phyloP scores from a whole-genome alignment of 2,113 vertebrate genomes.

The Gymnorhina tibicen region DNA sequence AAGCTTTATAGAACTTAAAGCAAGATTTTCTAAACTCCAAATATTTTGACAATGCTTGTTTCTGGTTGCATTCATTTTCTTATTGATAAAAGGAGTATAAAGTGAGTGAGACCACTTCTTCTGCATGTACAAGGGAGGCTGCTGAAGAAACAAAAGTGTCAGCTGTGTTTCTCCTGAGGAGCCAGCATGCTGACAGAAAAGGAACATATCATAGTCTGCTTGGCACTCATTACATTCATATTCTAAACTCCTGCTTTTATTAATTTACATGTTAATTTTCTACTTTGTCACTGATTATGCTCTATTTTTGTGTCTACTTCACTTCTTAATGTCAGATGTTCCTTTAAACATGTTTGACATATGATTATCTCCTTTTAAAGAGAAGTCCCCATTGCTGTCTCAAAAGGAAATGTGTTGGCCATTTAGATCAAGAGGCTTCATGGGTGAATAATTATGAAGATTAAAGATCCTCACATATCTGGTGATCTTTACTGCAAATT shows the following conservation, averaged over 20 bases:
- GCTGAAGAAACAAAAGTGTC: neutral
- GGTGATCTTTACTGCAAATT: neutral
- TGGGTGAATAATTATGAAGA: neutral
- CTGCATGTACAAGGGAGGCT: fast-evolving
- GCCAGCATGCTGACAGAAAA: neutral
- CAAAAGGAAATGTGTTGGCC: neutral
- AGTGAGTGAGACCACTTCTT: neutral
- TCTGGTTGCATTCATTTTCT: neutral
- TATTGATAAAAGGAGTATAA: neutral
- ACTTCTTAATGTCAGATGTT: neutral
- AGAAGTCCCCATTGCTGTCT: neutral
- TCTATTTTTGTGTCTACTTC: neutral
- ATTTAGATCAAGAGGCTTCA: neutral
- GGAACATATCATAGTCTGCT: neutral
- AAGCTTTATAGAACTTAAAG: neutral
- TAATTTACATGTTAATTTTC: neutral
- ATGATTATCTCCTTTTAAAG: neutral
- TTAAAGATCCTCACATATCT: neutral
- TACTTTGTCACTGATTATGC: neutral
- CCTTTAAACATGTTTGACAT: neutral
- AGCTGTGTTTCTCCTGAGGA: neutral
- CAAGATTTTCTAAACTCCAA: neutral
- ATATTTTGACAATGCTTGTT: neutral
- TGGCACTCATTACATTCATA: neutral
- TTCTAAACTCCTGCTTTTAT: neutral